phyloP scores from a whole-genome alignment of 2,797 vertebrate genomes.

The Pangasius djambal region DNA sequence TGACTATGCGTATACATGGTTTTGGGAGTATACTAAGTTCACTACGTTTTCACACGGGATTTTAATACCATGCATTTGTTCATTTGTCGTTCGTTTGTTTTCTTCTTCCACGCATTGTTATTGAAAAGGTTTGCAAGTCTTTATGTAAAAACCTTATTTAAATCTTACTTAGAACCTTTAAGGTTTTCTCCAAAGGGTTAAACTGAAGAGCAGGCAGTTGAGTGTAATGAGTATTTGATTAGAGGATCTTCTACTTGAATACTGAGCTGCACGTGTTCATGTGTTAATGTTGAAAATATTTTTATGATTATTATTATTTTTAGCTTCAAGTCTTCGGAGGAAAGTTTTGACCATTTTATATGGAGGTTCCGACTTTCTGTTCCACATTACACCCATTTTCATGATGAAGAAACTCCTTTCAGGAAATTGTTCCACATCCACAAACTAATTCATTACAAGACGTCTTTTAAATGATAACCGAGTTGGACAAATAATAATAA shows the following conservation, averaged over 20 bases:
- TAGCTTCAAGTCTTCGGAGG: not conserved
- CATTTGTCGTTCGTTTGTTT: not conserved
- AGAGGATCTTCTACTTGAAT: not conserved
- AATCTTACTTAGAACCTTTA: not conserved
- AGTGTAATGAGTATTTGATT: not conserved
- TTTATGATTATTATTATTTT: not conserved
- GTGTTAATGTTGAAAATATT: not conserved
- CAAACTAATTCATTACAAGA: no score
- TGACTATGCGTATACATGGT: constrained; percentile 79
- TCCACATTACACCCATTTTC: no score
- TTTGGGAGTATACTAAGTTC: constrained; percentile 79
- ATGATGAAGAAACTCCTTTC: no score
- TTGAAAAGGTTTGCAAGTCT: not conserved
- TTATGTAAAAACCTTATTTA: not conserved
- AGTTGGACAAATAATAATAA: no score
- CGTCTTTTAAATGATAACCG: no score
- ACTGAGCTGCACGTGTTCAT: not conserved
- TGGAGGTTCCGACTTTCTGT: not conserved
- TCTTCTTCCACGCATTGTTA: not conserved
- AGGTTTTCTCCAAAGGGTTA: not conserved
- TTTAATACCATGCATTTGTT: constrained; percentile 29
- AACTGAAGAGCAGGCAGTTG: not conserved
- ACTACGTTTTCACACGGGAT: constrained; percentile 79
- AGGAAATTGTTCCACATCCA: no score
- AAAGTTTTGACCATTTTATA: not conserved